A percentile compares a stretch with the other conserved stretches of the same genome.
These are phyloP conservation scores for Todiramphus saurophagus DNA, from an alignment of 2,113 vertebrate genomes.

Conservation along the genomic window DNA sequence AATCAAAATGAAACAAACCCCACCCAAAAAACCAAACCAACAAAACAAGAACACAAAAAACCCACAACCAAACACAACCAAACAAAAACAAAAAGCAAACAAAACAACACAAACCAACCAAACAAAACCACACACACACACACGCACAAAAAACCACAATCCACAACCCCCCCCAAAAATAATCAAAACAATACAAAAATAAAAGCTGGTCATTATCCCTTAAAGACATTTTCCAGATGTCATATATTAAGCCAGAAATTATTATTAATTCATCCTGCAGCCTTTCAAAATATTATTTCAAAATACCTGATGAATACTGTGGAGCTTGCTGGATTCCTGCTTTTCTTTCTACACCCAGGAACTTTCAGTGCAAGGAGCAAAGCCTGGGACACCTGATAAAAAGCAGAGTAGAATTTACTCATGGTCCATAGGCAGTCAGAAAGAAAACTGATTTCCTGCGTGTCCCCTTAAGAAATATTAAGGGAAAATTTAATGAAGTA, in stretches of 20 bases:
- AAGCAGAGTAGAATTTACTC: background rate
- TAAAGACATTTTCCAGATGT: background rate
- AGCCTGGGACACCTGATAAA: background rate
- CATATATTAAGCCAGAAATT: background rate
- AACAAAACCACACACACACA: background rate
- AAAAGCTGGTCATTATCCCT: background rate
- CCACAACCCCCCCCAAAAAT: too few relatives aligned
- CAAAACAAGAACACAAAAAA: too few relatives aligned
- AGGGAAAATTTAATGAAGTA: background rate
- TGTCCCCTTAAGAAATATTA: background rate
- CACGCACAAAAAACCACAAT: background rate
- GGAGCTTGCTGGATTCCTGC: background rate
- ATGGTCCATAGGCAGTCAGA: background rate
- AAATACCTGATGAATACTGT: background rate
- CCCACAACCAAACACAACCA: too few relatives aligned
- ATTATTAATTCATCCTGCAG: background rate
- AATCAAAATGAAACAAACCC: too few relatives aligned
- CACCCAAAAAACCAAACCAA: too few relatives aligned
- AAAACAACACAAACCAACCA: too few relatives aligned
- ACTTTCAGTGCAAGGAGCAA: background rate
- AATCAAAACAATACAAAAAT: background rate
- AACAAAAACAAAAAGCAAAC: too few relatives aligned
- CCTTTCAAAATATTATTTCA: background rate
- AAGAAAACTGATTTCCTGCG: background rate
- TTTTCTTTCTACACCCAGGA: background rate